phyloP scores from a whole-genome alignment of 2,888 invertebrate genomes.

The Ophion ventricosus region DNA sequence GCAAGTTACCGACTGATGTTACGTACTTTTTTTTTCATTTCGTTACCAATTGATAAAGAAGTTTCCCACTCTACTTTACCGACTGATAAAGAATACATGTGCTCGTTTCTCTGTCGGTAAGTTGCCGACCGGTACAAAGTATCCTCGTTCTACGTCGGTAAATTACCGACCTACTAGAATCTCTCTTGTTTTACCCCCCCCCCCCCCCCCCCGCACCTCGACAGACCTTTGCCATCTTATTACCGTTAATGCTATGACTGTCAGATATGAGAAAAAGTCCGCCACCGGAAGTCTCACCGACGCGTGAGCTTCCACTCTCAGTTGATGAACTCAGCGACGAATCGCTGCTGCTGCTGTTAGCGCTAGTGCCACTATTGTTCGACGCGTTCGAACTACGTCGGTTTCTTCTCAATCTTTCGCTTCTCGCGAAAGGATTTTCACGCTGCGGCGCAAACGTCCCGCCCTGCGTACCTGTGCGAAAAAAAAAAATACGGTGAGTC shows the following conservation, averaged over 20 bases:
- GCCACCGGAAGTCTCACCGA: constrained; percentile 72
- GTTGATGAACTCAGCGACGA: constrained; percentile 61
- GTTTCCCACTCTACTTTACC: background rate
- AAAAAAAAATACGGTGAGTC: background rate
- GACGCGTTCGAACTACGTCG: constrained; percentile 71
- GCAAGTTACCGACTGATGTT: constrained; percentile 1
- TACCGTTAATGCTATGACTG: constrained; percentile 79
- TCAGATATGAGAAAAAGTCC: constrained; percentile 78
- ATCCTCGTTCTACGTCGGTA: constrained; percentile 11
- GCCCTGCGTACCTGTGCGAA: constrained; percentile 83
- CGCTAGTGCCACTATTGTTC: constrained; percentile 61
- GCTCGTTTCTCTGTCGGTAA: background rate
- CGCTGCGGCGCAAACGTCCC: constrained; percentile 88
- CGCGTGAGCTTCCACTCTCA: constrained; percentile 67
- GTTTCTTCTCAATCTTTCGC: constrained; percentile 77
- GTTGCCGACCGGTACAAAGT: background rate
- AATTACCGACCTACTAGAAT: constrained; percentile 12
- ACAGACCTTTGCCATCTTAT: background rate
- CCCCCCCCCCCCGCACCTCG: too few species aligned
- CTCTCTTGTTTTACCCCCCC: background rate
- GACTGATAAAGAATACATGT: background rate
- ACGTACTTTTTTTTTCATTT: background rate
- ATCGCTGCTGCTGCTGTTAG: constrained; percentile 17
- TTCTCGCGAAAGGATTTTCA: constrained; percentile 86
- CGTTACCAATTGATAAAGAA: background rate